Evolutionary conservation across 2,888 invertebrate species (phyloP), one percentile per base, ranked within the genome.

Genomic region (Drosophila nigricruria): DNA sequence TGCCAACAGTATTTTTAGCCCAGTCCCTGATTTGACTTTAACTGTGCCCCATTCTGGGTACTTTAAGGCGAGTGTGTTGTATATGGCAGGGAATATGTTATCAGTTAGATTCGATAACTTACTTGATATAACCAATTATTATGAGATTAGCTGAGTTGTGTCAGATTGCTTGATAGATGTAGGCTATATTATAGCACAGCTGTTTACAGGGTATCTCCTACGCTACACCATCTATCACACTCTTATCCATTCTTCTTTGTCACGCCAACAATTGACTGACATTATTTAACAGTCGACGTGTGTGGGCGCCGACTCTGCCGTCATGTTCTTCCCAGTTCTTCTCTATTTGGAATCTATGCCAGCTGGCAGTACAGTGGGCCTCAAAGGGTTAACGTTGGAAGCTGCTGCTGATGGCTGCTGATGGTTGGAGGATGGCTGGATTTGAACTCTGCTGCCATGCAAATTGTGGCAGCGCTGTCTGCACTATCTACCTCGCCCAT

Each of bases 401-500:
- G 50, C 57, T 34, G 63, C 45, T 53, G 60, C 16, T 32, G 42
- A 5, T 36, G 47, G 23, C n/a, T 12, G 49, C 18, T 27, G 49
- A 27, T 49, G 49, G 18, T 2, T 30, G 42, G n/a, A 12, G 18
- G 14, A n/a, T 53, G 38, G 38, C 38, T 38, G 18, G 27, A 61
- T 43, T 45, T 64, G 58, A 72, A 59, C 49, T 67, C 65, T 49
- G 50, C 38, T 57, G 62, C 57, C 70, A 79, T 77, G 81, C 77
- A 82, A 80, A 80, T 81, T 52, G 73, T 50, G 57, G 47, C 63
- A 52, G 45, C 32, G 49, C 49, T 47, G 70, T 56, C 67, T 50
- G 50, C 64, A 64, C 72, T 85, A 78, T 82, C 82, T 73, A 45
- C 52, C 68, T 71, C 79, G 38, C 71, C 77, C 77, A 84, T 86